Base-by-base conservation (phyloP, 2,113 vertebrate genomes). In the Eulemur macaco region DNA sequence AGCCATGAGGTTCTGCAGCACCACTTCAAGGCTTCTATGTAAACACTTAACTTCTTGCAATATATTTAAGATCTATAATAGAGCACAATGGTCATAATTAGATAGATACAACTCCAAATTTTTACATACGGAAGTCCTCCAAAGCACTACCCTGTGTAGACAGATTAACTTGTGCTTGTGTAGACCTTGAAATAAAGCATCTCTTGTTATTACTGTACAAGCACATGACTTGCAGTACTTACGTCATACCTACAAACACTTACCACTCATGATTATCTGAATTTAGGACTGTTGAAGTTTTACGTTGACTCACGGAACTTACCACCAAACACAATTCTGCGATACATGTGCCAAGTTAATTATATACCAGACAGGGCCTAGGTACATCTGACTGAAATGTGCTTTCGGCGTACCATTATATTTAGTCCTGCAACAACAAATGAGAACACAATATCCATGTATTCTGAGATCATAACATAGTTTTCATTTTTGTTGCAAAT, bases 401-500 rank as follows among this genome's bases (percentile, higher is more conserved):
- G 93, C 68, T 50, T 54, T 71, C 66, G 31, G 52, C 58, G 20
- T 18, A 47, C 68, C 58, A 47, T 73, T 69, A 27, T 29, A 18
- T 42, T 50, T 68, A 50, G 76, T 66, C 60, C 68, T 21, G 52
- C 71, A 39, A 68, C 74, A 83, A 56, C 74, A 80, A 78, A 74
- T 20, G 37, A 86, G 73, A 68, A 76, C 27, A 89, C 9, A 34
- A 85, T 34, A 69, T 12, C 56, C 88, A 94, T 52, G 81, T 89
- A 80, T 56, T 89, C 84, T 82, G 83, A 95, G 54, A 47, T 39
- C 74, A 50, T 68, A 83, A 69, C 52, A 45, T 37, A 69, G 63
- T 83, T 86, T 78, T 71, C 82, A 80, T 50, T 37, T 84, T 76
- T 76, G 83, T 11, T 91, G 71, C 25, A 76, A 94, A 94, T 84